Base-by-base conservation (phyloP, 2,113 vertebrate species). In the Camarhynchus parvulus region DNA sequence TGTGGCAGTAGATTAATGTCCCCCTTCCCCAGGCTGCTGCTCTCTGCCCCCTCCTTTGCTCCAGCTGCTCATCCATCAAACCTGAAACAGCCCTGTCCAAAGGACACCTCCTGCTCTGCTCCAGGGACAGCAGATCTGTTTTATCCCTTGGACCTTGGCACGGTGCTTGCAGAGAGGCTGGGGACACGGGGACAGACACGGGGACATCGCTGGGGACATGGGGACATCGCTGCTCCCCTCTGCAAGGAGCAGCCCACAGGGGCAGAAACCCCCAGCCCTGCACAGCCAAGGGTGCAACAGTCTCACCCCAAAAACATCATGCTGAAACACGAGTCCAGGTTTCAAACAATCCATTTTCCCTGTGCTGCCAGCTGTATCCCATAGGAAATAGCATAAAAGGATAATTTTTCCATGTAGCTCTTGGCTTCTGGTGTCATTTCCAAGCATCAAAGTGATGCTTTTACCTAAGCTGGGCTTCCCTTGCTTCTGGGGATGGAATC, bases 321-420 rank as follows among this genome's bases (percentile, higher is more conserved):
- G 23, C 62, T 31, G 15, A 27, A 30, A 5, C 5, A 2, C 4
- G 2, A 85, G 5, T 10, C 53, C 25, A 2, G 22, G 15, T 77
- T 37, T 28, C 66, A 4, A 0, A 7, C 13, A 9, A 7, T 6
- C 56, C 2, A 0, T 50, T 72, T 59, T 25, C 27, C 75, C 83
- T 12, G 1, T n/a, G 55, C 91, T 69, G 28, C 39, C 62, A 23
- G 67, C 59, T 56, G 9, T 25, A 23, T 33, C 41, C 53, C 14
- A 0, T 21, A 72, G 55, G 22, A 81, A 89, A 70, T 6, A 74
- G 15, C 52, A 17, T n/a, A 31, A 67, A 28, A 33, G 28, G 20
- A 0, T 27, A 5, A 20, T 82, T 78, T 66, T 13, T 27, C 42
- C 61, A 13, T 1, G 23, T 46, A 68, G 55, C 46, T 75, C n/a